Percentiles rank a stretch among this genome's conserved stretches.
These are phyloP conservation scores for Gymnothorax reevesii DNA, from an alignment of 2,797 vertebrate genomes.

Conservation along the genomic window DNA sequence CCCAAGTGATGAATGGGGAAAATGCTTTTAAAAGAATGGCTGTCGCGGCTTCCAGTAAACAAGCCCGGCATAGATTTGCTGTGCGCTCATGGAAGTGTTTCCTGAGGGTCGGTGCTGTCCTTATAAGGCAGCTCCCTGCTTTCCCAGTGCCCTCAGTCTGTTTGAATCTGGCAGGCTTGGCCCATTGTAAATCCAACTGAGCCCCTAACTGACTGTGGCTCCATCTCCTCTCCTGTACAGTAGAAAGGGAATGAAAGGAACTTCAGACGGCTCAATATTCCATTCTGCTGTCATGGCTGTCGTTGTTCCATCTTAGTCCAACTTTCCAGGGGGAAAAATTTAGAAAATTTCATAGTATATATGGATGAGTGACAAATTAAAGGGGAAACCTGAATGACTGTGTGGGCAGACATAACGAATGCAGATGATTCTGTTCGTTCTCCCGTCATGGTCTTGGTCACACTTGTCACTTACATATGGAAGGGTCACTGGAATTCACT, in stretches of 20 bases:
- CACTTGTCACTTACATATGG: too few relatives aligned
- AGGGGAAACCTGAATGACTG: too few relatives aligned
- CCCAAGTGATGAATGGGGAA: constrained; percentile 42
- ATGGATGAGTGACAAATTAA: too few relatives aligned
- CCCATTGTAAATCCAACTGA: constrained; percentile 39
- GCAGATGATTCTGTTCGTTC: too few relatives aligned
- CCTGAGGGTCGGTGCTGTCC: constrained; percentile 55
- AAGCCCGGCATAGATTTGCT: constrained; percentile 44
- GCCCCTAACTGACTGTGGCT: constrained; percentile 35
- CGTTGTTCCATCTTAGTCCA: neutral
- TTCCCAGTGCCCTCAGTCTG: constrained; percentile 23
- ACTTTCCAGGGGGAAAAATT: neutral
- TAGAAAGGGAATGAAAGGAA: constrained; percentile 18
- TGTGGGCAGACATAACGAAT: too few relatives aligned
- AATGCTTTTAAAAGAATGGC: constrained; percentile 30
- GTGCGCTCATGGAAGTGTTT: constrained; percentile 52
- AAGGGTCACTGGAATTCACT: too few relatives aligned
- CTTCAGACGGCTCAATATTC: neutral
- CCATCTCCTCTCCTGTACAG: neutral
- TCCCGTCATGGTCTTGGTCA: too few relatives aligned
- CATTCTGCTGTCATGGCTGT: neutral
- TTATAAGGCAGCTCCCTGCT: constrained; percentile 59
- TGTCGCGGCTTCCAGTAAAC: constrained; percentile 45
- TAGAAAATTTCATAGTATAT: neutral
- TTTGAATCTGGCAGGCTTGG: neutral